Evolutionary conservation across 2,113 vertebrate species (phyloP), one percentile per base, ranked within the genome.

Genomic region (Esox niger): DNA sequence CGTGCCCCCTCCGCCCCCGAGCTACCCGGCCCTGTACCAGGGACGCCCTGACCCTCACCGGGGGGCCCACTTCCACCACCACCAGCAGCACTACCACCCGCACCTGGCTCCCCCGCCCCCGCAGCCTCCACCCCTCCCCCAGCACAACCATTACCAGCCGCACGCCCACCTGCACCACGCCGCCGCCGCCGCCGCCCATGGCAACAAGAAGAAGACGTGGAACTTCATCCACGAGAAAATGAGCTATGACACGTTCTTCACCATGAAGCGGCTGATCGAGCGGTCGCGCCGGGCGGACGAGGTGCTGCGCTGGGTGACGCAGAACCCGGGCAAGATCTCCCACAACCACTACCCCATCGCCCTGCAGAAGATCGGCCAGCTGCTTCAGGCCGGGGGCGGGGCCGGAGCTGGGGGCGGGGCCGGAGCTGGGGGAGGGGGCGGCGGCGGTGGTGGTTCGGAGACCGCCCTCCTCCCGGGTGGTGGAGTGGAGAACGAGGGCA

Each of bases 261-360:
- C 94, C 68, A 93, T 95, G 92, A 95, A 95, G 87, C 86, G 94
- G 2, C 90, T 97, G 84, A 94, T 98, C 0, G 95, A 97, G 81
- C 93, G 95, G 66, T 96, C 95, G 0, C 90, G 83, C 67, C 92
- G 86, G 0, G 91, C 94, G 0, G 95, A 95, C 1, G 96, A 98
- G 77, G 93, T 97, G 58, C 90, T 97, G 58, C 94, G 95, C 43
- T 97, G 95, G 96, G 90, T 98, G 69, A 92, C 94, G 1, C 96
- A 98, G 92, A 97, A 97, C 84, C 95, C 95, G 0, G 82, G 88
- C 71, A 96, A 95, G 84, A 93, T 97, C 79, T 95, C 92, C 0
- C 90, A 94, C 65, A 94, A 94, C 84, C 95, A 96, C 80, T 96
- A 95, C 82, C 93, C 94, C 0, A 91, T 96, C 0, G 94, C 96